Percentiles rank a stretch among this genome's conserved stretches.
Evolutionary conservation across 2,888 invertebrate species (phyloP).

Genomic region (Harpalus rufipes): DNA sequence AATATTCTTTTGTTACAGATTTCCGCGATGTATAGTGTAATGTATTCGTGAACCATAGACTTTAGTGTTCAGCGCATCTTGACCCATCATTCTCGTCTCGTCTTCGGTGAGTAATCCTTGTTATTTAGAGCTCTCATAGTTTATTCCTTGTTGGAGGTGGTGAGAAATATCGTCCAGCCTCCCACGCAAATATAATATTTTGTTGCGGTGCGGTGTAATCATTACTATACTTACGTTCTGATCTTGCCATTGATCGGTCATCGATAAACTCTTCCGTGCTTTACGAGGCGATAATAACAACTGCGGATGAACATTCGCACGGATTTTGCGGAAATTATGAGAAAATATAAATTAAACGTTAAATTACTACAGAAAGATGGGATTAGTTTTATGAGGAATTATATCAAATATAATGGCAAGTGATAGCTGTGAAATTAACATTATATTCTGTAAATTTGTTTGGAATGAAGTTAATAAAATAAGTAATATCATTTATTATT

Average conservation of each 20-base stretch:
- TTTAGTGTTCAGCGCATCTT: background rate
- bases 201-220: slow-evolving; percentile 1
- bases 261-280: slow-evolving; percentile 52
- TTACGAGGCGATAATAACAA: slow-evolving; percentile 48
- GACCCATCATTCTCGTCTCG: background rate
- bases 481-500: too few relatives aligned
- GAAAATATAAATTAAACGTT: slow-evolving; percentile 1
- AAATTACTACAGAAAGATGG: background rate
- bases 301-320: background rate
- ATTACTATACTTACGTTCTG: slow-evolving; percentile 53
- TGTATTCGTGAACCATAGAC: background rate
- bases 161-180: slow-evolving; percentile 36
- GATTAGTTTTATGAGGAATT: background rate
- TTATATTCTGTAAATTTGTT: too few relatives aligned
- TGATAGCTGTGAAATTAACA: too few relatives aligned
- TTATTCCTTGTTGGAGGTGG: slow-evolving; percentile 11
- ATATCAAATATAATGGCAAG: background rate
- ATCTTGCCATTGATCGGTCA: background rate
- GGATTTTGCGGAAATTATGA: slow-evolving; percentile 4
- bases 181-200: slow-evolving; percentile 46
- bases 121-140: slow-evolving; percentile 23
- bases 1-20: too few relatives aligned
- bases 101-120: slow-evolving; percentile 17
- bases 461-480: too few relatives aligned
- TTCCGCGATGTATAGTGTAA: background rate